A percentile compares a stretch with the other conserved stretches of the same genome.
phyloP scores from a whole-genome alignment of 1,140 invertebrate species.

The Euura saliciscinereae region DNA sequence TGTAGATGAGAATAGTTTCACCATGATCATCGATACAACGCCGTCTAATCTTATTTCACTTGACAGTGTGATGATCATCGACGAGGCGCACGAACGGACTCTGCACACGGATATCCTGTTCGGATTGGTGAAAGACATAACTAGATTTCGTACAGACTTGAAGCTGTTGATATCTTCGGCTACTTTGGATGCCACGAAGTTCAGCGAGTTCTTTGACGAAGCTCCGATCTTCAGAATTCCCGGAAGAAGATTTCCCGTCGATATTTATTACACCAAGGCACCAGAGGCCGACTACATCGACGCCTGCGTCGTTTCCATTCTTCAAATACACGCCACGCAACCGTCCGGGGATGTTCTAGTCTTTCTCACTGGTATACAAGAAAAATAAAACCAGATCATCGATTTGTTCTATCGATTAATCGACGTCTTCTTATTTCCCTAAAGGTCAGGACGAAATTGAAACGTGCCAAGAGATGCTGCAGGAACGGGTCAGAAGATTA shows the following conservation, averaged over 20 bases:
- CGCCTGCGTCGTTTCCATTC: constrained; percentile 93
- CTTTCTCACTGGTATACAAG: constrained; percentile 85
- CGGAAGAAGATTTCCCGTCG: constrained; percentile 84
- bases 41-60: constrained; percentile 19
- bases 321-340: constrained; percentile 98
- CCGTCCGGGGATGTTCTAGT: constrained; percentile 95
- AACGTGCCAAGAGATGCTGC: constrained; percentile 90
- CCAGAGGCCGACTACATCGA: constrained; percentile 99
- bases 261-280: constrained; percentile 99
- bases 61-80: constrained; percentile 96
- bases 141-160: constrained; percentile 91
- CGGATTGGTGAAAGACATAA: constrained; percentile 97
- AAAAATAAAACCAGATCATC: background rate
- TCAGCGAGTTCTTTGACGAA: constrained; percentile 98
- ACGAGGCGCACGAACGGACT: constrained; percentile 98
- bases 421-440: background rate
- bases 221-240: constrained; percentile 98
- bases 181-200: constrained; percentile 97
- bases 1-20: too few species aligned
- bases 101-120: constrained; percentile 98
- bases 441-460: constrained; percentile 90
- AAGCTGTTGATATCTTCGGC: constrained; percentile 98
- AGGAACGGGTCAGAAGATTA: constrained; percentile 87
- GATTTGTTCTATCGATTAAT: constrained; percentile 11
- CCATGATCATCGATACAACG: background rate